Evolutionary conservation across 2,797 vertebrate species (phyloP).

Genomic region (Protosalanx chinensis): DNA sequence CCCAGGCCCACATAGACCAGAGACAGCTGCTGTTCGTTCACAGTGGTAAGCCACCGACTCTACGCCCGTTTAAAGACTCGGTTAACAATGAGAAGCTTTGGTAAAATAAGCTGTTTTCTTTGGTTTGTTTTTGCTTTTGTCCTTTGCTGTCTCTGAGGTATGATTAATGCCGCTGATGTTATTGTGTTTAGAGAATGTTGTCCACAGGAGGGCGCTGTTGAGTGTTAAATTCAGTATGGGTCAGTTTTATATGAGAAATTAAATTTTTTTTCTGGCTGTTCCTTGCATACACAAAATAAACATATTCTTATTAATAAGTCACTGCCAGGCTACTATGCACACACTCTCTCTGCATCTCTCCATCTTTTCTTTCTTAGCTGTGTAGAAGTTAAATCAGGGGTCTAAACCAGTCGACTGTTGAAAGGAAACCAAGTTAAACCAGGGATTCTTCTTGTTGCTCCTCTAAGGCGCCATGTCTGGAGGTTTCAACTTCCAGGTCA

Average conservation of each 20-base stretch:
- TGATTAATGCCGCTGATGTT: not conserved
- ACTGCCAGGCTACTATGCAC: no score
- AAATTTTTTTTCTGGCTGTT: no score
- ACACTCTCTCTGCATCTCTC: no score
- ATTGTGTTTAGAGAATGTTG: constrained; percentile 14
- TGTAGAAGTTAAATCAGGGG: not conserved
- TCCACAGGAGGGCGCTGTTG: constrained; percentile 42
- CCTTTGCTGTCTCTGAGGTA: not conserved
- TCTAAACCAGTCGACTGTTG: not conserved
- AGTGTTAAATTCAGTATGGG: not conserved
- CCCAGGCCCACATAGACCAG: constrained; percentile 80
- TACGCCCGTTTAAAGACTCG: no score
- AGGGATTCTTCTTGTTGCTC: not conserved
- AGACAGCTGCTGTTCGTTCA: constrained; percentile 85
- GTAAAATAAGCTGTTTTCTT: not conserved
- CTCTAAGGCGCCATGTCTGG: constrained; percentile 81
- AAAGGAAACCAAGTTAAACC: not conserved
- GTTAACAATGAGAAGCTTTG: not conserved
- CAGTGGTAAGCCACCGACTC: constrained; percentile 67
- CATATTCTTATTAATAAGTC: no score
- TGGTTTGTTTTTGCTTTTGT: not conserved
- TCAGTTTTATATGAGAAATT: no score
- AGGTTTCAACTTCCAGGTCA: constrained; percentile 90
- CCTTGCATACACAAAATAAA: no score
- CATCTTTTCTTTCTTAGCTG: no score